Evolutionary conservation across 1,140 invertebrate genomes (phyloP), one percentile per base, ranked within the genome.

Genomic region (Brachionus manjavacas): DNA sequence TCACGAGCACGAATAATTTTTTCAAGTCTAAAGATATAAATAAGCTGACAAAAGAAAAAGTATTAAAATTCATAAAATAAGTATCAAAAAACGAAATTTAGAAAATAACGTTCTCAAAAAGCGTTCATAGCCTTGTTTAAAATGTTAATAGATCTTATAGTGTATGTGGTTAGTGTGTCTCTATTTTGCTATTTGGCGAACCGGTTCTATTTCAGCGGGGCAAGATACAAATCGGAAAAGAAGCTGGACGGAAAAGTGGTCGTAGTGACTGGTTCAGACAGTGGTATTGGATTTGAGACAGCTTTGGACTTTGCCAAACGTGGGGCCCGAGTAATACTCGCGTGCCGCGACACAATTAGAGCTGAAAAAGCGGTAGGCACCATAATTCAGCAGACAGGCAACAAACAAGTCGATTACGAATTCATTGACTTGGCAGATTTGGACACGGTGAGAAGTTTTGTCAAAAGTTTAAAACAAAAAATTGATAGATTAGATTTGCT

Each of bases 401-500:
- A 84, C 20, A 23, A 55, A 35, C 14, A 52, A 16, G 35, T 72
- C 20, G 41, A 68, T 14, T 35, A 39, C 31, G 60, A 68, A 11
- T 52, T 84, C 14, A 41, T 84, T 25, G 83, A 85, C 49, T 25
- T 85, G 31, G 70, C 84, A n/a, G 35, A 64, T 74, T 60, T 85
- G 8, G 35, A 60, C 11, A 49, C 84, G 11, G 84, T 85, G 23
- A 43, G 74, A 55, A 52, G 46, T 14, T 85, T 85, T 83, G 72
- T n/a, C 12, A 52, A 74, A 14, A 74, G 46, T 2, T 87, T 89
- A 49, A 85, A 85, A 70, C 28, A 83, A 23, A 85, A 86, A n/a
- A 87, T 88, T 64, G 85, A 85, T 16, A 76, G 68, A 35, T 79
- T 89, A 14, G 86, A 89, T 84, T 83, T 88, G 6, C 85, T 89